Evolutionary conservation across 30 jellyfish, hydroid and myxozoan species (phyloP).

Genomic region (Turritopsis rubra): DNA sequence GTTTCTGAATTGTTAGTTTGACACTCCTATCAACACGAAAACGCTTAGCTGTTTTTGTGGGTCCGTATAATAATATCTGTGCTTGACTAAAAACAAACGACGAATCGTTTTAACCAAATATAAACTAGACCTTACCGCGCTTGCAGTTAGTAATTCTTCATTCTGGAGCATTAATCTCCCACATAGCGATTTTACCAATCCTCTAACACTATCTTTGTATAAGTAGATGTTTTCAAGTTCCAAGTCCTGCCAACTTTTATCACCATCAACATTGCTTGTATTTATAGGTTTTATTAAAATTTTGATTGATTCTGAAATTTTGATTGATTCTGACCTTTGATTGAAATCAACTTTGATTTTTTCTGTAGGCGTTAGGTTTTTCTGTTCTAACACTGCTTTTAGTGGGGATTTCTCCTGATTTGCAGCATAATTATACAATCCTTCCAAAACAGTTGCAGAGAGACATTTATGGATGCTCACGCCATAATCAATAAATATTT

Average conservation of each 20-base stretch:
- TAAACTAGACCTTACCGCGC: not conserved
- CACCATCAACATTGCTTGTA: no score
- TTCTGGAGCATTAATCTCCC: not conserved
- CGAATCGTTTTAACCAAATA: no score
- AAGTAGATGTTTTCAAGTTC: not conserved
- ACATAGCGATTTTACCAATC: not conserved
- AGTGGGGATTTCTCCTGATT: not conserved
- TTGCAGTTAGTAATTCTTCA: not conserved
- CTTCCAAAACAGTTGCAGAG: slow-evolving; percentile 39
- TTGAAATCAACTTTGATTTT: not conserved
- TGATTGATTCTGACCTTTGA: no score
- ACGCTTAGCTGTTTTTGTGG: no score
- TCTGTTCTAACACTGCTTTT: not conserved
- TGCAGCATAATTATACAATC: slow-evolving; percentile 36
- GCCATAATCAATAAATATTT: slow-evolving; percentile 65
- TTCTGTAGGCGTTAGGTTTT: not conserved
- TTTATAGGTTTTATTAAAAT: no score
- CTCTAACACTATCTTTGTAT: not conserved
- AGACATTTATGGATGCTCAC: slow-evolving; percentile 52
- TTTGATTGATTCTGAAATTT: no score
- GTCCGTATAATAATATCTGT: no score
- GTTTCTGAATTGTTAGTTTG: no score
- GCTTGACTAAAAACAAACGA: no score
- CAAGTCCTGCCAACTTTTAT: no score
- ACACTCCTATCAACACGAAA: no score